Conservation (phyloP, 2,113 vertebrate genomes). For the Vidua macroura region DNA sequence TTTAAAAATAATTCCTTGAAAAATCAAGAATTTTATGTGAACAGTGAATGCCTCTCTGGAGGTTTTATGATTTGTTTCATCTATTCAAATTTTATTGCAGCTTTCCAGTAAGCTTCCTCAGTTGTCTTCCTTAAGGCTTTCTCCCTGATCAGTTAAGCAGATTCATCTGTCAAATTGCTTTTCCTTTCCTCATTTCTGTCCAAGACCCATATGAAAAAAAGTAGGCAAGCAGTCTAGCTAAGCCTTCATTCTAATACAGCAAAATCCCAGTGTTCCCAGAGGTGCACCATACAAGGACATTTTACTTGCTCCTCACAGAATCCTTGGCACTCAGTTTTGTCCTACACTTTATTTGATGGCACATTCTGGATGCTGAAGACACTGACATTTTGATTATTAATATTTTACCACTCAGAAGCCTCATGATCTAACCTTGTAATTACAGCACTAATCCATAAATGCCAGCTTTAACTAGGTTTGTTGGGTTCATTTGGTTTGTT, state of each 20-base stretch:
- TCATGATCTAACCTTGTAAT: neutral
- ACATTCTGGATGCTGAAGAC: neutral
- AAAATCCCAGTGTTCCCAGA: neutral
- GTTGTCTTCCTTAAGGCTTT: neutral
- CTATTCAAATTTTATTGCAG: neutral
- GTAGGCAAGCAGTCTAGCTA: neutral
- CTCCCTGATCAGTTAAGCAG: neutral
- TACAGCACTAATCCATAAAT: neutral
- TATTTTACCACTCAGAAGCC: neutral
- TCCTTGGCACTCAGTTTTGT: neutral
- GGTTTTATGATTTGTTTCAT: neutral
- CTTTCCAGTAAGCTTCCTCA: neutral
- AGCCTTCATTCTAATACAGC: neutral
- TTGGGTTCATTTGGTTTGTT: neutral
- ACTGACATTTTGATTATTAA: neutral
- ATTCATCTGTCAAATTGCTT: neutral
- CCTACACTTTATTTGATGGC: neutral
- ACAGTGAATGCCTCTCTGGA: neutral
- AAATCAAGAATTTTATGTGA: neutral
- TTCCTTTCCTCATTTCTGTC: neutral
- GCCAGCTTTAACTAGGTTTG: neutral
- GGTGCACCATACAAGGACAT: neutral
- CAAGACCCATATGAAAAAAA: neutral
- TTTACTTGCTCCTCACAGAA: neutral
- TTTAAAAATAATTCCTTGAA: neutral